Percentiles rank a stretch among this genome's conserved stretches.
phyloP scores from a whole-genome alignment of 1,140 invertebrate genomes.

The Heliothis virescens region DNA sequence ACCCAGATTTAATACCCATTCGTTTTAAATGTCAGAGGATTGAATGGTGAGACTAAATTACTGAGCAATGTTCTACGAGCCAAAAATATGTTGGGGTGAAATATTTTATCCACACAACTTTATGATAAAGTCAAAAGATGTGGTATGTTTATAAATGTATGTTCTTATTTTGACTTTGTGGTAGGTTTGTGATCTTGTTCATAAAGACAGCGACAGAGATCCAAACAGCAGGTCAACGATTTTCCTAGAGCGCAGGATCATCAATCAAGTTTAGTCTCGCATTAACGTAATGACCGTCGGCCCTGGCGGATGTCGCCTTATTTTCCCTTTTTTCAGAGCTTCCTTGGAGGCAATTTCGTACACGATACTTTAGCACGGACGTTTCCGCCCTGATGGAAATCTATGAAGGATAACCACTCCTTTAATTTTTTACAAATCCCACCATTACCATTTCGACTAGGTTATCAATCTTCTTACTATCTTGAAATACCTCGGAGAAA shows the following conservation, averaged over 20 bases:
- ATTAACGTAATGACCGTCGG: slow-evolving; percentile 84
- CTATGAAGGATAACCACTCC: slow-evolving; percentile 75
- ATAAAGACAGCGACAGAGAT: slow-evolving; percentile 43
- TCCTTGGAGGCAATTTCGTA: slow-evolving; percentile 80
- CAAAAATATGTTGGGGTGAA: neutral
- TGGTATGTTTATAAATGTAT: neutral
- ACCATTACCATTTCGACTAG: slow-evolving; percentile 60
- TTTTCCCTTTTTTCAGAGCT: slow-evolving; percentile 79
- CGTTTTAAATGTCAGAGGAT: slow-evolving; percentile 29
- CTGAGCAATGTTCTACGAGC: neutral
- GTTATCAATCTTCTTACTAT: slow-evolving; percentile 65
- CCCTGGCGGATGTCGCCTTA: slow-evolving; percentile 82
- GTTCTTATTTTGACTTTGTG: neutral
- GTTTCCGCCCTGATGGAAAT: slow-evolving; percentile 80
- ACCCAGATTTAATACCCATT: slow-evolving; percentile 32
- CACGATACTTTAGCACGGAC: slow-evolving; percentile 75
- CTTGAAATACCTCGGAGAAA: slow-evolving; percentile 28
- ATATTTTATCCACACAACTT: slow-evolving; percentile 6
- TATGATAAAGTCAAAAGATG: neutral
- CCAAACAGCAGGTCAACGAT: slow-evolving; percentile 46
- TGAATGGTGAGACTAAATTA: slow-evolving; percentile 23
- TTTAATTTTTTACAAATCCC: slow-evolving; percentile 63
- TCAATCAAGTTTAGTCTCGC: slow-evolving; percentile 86
- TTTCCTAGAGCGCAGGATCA: slow-evolving; percentile 64
- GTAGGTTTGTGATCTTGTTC: slow-evolving; percentile 40